Percentiles rank a stretch among this genome's conserved stretches.
Conservation (phyloP, 2,888 invertebrate species). For the Pachycephus smyrnensis region DNA sequence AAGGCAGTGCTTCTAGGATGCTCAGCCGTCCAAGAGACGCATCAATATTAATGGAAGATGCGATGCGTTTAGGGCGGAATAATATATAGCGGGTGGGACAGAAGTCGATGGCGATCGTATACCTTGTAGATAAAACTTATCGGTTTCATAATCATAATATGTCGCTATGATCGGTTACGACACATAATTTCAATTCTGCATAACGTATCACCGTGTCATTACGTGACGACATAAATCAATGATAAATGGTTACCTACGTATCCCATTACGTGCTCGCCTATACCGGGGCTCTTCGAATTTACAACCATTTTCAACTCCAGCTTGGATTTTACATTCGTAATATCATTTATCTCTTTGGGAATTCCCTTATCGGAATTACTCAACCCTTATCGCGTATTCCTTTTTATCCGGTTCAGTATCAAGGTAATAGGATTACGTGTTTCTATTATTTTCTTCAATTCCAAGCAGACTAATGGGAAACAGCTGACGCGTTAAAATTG, state of each 20-base stretch:
- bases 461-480: background rate
- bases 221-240: conserved; percentile 11
- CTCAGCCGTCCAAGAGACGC: conserved; percentile 19
- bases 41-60: conserved; percentile 54
- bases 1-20: background rate
- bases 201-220: conserved; percentile 36
- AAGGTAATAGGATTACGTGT: background rate
- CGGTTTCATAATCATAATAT: conserved; percentile 28
- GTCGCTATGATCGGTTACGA: conserved; percentile 28
- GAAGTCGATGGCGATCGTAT: background rate
- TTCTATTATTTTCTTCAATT: background rate
- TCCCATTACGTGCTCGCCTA: background rate
- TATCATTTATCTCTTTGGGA: background rate
- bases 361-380: background rate
- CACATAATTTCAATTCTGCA: conserved; percentile 44
- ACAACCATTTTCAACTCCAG: background rate
- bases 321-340: background rate
- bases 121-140: background rate
- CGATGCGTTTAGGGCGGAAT: conserved; percentile 46
- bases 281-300: background rate
- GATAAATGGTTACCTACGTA: conserved; percentile 4
- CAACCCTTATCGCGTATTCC: background rate
- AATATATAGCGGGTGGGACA: conserved; percentile 37
- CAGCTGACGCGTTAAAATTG: background rate
- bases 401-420: background rate